These are phyloP conservation scores for Aphrocallistes beatrix DNA, from an alignment of 37 sponge, comb jelly and placozoan genomes.

Conservation along the genomic window DNA sequence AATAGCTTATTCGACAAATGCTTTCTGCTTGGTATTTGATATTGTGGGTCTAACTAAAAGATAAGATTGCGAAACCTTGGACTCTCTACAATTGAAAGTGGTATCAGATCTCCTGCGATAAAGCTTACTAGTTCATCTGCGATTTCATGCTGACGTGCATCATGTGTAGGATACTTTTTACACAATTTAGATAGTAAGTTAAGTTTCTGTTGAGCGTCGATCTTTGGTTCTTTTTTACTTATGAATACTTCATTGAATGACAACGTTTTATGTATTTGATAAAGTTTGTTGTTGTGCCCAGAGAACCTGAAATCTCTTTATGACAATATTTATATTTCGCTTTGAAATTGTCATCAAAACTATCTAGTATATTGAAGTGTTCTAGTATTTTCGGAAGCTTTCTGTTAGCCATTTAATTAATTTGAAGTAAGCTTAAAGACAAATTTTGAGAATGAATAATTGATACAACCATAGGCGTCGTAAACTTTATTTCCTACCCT, in stretches of 20 bases:
- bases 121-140: constrained; percentile 21
- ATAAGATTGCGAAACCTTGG: constrained; percentile 10
- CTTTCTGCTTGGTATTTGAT: constrained; percentile 25
- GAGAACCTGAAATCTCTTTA: constrained; percentile 12
- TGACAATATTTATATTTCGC: constrained; percentile 23
- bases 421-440: neutral
- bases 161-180: constrained; percentile 14
- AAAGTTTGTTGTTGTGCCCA: constrained; percentile 15
- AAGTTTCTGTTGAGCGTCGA: neutral
- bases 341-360: constrained; percentile 16
- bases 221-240: constrained; percentile 11
- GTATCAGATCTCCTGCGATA: constrained; percentile 26
- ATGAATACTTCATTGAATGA: constrained; percentile 16
- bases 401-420: neutral
- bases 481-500: no score
- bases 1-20: constrained; percentile 16
- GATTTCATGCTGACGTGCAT: neutral
- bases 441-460: neutral
- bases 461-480: no score
- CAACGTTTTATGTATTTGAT: neutral
- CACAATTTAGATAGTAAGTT: constrained; percentile 6
- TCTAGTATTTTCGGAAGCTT: neutral
- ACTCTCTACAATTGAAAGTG: constrained; percentile 21
- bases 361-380: constrained; percentile 20
- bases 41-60: constrained; percentile 11